phyloP scores from a whole-genome alignment of 2,888 invertebrate species.

The Anthophora plumipes region DNA sequence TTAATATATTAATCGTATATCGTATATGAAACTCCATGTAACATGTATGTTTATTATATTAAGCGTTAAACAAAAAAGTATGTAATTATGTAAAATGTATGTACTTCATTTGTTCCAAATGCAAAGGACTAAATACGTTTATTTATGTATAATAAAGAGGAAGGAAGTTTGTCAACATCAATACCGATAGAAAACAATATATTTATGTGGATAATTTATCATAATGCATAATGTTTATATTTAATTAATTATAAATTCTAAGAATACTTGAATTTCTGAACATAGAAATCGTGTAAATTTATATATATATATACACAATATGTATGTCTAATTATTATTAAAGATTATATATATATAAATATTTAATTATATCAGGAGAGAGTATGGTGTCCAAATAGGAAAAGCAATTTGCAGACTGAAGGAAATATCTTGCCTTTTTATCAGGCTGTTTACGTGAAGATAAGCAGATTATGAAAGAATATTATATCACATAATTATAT shows the following conservation, averaged over 20 bases:
- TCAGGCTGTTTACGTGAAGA: constrained; percentile 58
- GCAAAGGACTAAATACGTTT: constrained; percentile 44
- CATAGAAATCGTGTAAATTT: constrained; percentile 61
- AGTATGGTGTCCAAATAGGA: constrained; percentile 75
- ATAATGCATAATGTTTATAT: constrained; percentile 2
- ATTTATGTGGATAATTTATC: constrained; percentile 13
- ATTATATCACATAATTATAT: constrained; percentile 51
- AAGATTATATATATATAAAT: constrained; percentile 40
- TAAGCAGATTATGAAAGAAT: constrained; percentile 38
- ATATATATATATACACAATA: no score
- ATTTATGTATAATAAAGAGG: neutral
- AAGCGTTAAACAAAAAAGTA: neutral
- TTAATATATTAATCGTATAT: constrained; percentile 13
- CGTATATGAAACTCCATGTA: neutral
- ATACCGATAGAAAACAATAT: neutral
- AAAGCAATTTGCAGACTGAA: constrained; percentile 80
- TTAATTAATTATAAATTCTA: constrained; percentile 11
- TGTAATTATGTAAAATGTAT: neutral
- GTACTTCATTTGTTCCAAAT: constrained; percentile 25
- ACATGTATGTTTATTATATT: constrained; percentile 6
- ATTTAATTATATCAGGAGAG: constrained; percentile 69
- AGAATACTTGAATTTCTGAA: constrained; percentile 34
- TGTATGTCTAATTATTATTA: constrained; percentile 59
- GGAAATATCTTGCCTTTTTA: constrained; percentile 81
- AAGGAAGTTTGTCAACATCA: neutral